Conservation (phyloP, 2,888 invertebrate species). For the Phytoseiulus persimilis region DNA sequence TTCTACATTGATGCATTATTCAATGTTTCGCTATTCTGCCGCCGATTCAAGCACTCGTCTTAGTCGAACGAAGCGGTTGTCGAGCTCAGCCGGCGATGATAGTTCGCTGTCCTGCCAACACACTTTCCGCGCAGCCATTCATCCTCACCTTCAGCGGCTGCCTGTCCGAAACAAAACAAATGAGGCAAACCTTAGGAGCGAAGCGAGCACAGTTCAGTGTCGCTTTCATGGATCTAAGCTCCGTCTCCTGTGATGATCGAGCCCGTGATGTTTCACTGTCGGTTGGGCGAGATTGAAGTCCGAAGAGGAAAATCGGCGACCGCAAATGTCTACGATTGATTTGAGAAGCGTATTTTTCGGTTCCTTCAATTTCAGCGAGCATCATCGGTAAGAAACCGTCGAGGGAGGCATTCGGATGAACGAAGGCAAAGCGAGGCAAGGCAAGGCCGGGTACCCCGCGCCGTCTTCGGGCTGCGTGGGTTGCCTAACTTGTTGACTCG, state of each 20-base stretch:
- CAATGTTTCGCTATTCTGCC: not conserved
- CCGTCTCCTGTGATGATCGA: no score
- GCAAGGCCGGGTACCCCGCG: constrained; percentile 5
- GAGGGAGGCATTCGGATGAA: not conserved
- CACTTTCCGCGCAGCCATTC: not conserved
- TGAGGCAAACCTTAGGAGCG: no score
- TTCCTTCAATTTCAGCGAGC: not conserved
- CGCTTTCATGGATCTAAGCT: no score
- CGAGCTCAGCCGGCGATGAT: not conserved
- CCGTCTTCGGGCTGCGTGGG: not conserved
- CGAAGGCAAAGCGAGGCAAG: not conserved
- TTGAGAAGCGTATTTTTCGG: not conserved
- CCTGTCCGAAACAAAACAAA: not conserved
- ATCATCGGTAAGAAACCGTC: not conserved
- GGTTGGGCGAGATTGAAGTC: no score
- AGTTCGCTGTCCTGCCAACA: not conserved
- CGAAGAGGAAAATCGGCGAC: no score
- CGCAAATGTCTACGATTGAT: not conserved
- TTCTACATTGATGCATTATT: not conserved
- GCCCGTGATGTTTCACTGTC: no score
- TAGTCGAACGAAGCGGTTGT: not conserved
- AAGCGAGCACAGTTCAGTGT: no score
- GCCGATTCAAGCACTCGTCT: not conserved
- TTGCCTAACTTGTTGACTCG: not conserved
- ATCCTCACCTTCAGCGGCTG: not conserved